Conservation (phyloP, 2,888 invertebrate species). For the Andricus quercusramuli region DNA sequence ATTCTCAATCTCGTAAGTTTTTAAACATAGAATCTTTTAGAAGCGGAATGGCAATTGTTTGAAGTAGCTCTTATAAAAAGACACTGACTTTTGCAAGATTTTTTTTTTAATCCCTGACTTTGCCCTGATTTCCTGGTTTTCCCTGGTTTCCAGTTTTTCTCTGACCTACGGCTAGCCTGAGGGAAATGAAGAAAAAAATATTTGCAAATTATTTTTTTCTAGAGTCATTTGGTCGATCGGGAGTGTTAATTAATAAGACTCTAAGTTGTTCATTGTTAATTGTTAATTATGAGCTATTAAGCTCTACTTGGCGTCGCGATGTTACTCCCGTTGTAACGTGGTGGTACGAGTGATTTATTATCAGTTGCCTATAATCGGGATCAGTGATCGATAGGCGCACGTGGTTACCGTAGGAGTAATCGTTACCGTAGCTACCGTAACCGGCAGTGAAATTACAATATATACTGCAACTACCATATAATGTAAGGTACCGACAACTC, state of each 20-base stretch:
- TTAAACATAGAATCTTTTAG: no score
- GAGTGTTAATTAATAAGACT: slow-evolving; percentile 9
- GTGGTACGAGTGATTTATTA: slow-evolving; percentile 50
- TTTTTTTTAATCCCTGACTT: no score
- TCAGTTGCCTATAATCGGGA: slow-evolving; percentile 50
- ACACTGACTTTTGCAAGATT: no score
- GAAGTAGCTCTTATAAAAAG: no score
- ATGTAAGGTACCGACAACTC: background rate
- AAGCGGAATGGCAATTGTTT: no score
- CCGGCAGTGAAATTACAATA: slow-evolving; percentile 63
- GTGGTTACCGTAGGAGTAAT: slow-evolving; percentile 52
- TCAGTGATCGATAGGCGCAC: slow-evolving; percentile 58
- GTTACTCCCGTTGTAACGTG: slow-evolving; percentile 43
- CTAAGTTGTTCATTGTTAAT: slow-evolving; percentile 47
- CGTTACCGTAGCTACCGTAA: slow-evolving; percentile 54
- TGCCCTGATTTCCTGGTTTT: no score
- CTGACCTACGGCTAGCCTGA: no score
- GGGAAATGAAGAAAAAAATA: no score
- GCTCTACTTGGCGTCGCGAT: slow-evolving; percentile 39
- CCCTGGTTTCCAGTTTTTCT: no score
- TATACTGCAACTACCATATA: slow-evolving; percentile 40
- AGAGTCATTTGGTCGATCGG: background rate
- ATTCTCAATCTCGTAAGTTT: no score
- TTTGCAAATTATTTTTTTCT: no score
- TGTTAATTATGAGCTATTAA: slow-evolving; percentile 52